A percentile compares a stretch with the other conserved stretches of the same genome.
Conservation (phyloP, 2,888 invertebrate species). For the Furcula furcula region DNA sequence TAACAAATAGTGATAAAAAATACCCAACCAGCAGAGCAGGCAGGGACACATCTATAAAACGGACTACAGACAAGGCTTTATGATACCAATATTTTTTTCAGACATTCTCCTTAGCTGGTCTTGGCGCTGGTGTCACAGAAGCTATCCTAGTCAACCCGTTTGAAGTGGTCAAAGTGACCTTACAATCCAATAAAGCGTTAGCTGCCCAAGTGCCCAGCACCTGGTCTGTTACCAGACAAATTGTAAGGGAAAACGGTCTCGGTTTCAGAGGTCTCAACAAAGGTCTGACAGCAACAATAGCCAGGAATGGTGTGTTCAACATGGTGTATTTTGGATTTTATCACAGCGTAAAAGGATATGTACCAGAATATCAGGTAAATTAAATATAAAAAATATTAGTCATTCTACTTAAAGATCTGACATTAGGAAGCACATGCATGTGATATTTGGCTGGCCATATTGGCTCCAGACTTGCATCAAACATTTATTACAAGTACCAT, state of each 20-base stretch:
- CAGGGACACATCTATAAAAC: too few relatives aligned
- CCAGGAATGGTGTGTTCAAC: constrained; percentile 95
- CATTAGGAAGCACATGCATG: too few relatives aligned
- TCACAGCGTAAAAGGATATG: constrained; percentile 91
- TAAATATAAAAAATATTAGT: too few relatives aligned
- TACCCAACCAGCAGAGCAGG: too few relatives aligned
- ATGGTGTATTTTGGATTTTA: constrained; percentile 98
- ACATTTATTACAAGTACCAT: too few relatives aligned
- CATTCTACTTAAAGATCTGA: too few relatives aligned
- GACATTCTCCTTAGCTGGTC: constrained; percentile 94
- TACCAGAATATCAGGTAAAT: constrained; percentile 85
- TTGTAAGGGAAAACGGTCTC: constrained; percentile 88
- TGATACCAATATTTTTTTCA: constrained; percentile 58
- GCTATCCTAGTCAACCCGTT: constrained; percentile 96
- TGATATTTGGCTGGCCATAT: too few relatives aligned
- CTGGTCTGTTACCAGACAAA: constrained; percentile 89
- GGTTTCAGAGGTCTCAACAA: constrained; percentile 92
- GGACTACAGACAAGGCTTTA: constrained; percentile 1
- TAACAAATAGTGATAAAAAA: too few relatives aligned
- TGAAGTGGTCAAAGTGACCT: constrained; percentile 96
- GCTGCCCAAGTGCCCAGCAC: constrained; percentile 87
- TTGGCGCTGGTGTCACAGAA: constrained; percentile 95
- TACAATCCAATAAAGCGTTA: constrained; percentile 88
- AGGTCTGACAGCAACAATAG: constrained; percentile 94
- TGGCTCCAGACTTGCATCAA: too few relatives aligned